These are phyloP conservation scores for Pilophorus perplexus DNA, from an alignment of 2,888 invertebrate species.

Conservation along the genomic window DNA sequence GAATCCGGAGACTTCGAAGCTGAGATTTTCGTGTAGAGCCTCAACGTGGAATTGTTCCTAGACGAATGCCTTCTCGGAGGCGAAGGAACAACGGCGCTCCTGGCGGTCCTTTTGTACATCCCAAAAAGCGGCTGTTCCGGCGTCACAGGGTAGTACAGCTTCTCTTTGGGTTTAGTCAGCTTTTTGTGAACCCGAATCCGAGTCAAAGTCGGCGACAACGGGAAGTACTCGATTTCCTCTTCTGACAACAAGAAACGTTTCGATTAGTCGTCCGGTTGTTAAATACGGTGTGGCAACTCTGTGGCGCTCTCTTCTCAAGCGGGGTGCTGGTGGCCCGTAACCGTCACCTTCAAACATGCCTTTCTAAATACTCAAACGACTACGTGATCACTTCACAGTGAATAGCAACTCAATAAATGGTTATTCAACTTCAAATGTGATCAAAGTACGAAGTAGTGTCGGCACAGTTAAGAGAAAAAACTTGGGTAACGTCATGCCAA, in stretches of 20 bases:
- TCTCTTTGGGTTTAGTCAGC: conserved; percentile 54
- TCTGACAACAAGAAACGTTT: conserved; percentile 56
- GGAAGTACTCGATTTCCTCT: conserved; percentile 77
- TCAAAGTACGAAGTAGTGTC: no score
- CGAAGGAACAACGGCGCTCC: conserved; percentile 51
- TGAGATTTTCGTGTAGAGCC: conserved; percentile 36
- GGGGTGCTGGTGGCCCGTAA: conserved; percentile 41
- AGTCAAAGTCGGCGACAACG: conserved; percentile 75
- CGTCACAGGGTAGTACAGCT: conserved; percentile 61
- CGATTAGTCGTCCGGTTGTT: conserved; percentile 21
- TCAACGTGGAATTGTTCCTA: conserved; percentile 65
- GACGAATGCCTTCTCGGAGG: conserved; percentile 76
- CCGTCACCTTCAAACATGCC: conserved; percentile 49
- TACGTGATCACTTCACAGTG: no score
- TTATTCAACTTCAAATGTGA: no score
- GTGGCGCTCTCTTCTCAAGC: conserved; percentile 37
- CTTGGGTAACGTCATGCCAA: no score
- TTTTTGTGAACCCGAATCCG: conserved; percentile 74
- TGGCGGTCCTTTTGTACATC: conserved; percentile 25
- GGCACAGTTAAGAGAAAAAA: no score
- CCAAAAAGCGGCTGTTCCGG: conserved; percentile 52
- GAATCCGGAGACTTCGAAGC: conserved; percentile 32
- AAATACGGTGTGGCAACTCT: not conserved
- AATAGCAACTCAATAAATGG: no score
- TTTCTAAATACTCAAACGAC: no score